Evolutionary conservation across 2,888 invertebrate species (phyloP), one percentile per base, ranked within the genome.

Genomic region (Acanthopleura granulata): DNA sequence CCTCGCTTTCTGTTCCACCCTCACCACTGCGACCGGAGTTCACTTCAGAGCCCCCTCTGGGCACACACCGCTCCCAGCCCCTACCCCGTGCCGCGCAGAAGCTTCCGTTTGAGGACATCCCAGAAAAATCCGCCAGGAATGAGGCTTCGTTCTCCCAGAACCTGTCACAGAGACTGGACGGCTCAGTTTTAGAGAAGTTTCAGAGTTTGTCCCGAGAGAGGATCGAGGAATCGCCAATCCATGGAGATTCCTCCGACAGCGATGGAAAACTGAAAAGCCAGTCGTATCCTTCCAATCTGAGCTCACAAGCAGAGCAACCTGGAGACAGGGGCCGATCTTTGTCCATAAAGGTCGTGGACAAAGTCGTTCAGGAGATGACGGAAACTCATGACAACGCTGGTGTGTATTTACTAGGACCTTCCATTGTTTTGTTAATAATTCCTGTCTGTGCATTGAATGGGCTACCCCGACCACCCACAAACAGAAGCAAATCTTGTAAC

Each of bases 1-100:
- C 71, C 9, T 75, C 77, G 4, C 75, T 76, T 25, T 83, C 82
- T 70, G 79, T 86, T 0, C 86, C 85, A 0, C 86, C 86, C 0
- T 88, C 88, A 0, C 88, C 88, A 1, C 77, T 87, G n/a, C 84
- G 84, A 74, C 80, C 82, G 1, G 85, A 87, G 72, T 86, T 87
- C 76, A 86, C 86, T 0, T 77, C 82, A 22, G 84, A 85, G 12
- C 87, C 88, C 1, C 87, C 87, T 1, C 62, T 78, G 40, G 81
- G 83, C 11, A 78, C 79, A 0, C 79, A 81, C 15, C 81, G 81
- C 76, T 80, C 86, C 29, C 79, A 79, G n/a, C 83, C 82, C 29
- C 76, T 80, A 6, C 66, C 79, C 16, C 71, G 77, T 25, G 80
- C 80, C 18, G 83, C 76, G 27, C 79, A 79, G 71, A 83, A 82